These are phyloP conservation scores for Diglossa cyanea DNA, from an alignment of 2,797 vertebrate genomes.

Conservation along the genomic window DNA sequence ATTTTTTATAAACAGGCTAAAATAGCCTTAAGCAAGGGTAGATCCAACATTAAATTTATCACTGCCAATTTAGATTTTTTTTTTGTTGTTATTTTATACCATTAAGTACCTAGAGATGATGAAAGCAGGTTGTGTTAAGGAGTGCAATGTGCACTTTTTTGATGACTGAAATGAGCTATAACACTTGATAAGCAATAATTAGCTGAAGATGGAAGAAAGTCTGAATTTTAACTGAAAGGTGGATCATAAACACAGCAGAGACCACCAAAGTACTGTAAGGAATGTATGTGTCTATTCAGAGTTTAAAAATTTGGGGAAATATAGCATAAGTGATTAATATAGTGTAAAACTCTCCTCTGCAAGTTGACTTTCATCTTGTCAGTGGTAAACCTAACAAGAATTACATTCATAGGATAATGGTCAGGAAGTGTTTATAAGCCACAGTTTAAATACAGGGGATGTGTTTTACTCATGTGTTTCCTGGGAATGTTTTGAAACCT, in stretches of 20 bases:
- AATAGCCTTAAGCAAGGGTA: neutral
- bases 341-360: neutral
- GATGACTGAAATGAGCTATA: conserved; percentile 8
- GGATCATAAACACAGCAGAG: neutral
- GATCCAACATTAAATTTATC: neutral
- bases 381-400: neutral
- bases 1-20: neutral
- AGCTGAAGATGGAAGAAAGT: conserved; percentile 7
- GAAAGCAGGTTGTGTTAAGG: conserved; percentile 16
- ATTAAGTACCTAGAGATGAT: neutral
- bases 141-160: neutral
- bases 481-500: neutral
- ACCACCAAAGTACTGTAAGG: neutral
- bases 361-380: neutral
- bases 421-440: neutral
- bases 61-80: neutral
- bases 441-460: neutral
- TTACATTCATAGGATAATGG: neutral
- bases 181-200: neutral
- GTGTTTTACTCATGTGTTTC: neutral
- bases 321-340: neutral
- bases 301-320: neutral
- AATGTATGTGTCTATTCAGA: neutral
- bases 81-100: conserved; percentile 41
- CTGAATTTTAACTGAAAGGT: neutral